A percentile compares a stretch with the other conserved stretches of the same genome.
phyloP scores from a whole-genome alignment of 2,888 invertebrate genomes.

The Spisula solida region DNA sequence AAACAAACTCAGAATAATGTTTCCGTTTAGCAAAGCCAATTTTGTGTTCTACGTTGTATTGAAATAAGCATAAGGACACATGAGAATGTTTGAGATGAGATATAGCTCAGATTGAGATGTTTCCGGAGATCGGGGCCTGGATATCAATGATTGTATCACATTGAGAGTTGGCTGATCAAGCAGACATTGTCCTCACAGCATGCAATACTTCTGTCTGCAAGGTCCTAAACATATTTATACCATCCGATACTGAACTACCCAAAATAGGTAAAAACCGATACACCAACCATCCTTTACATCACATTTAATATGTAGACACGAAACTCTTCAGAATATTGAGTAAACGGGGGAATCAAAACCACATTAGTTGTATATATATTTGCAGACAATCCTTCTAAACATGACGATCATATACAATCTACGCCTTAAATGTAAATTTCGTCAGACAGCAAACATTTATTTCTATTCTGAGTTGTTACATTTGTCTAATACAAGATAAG shows the following conservation, averaged over 20 bases:
- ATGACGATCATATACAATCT: neutral
- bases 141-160: neutral
- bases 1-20: too few relatives aligned
- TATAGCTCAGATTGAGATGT: too few relatives aligned
- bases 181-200: neutral
- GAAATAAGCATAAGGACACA: too few relatives aligned
- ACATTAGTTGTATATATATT: neutral
- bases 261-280: neutral
- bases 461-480: neutral
- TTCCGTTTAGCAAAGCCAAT: too few relatives aligned
- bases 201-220: neutral
- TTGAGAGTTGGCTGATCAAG: neutral
- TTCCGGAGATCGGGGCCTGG: too few relatives aligned
- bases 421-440: neutral
- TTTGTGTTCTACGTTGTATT: too few relatives aligned
- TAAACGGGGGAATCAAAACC: neutral
- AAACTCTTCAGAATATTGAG: conserved; percentile 17
- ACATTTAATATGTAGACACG: neutral
- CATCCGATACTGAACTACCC: too few relatives aligned
- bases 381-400: neutral
- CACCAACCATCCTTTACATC: neutral
- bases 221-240: neutral
- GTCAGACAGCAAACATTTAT: neutral
- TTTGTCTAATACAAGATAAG: neutral
- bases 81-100: too few relatives aligned